phyloP scores from a whole-genome alignment of 2,888 invertebrate species.

The Papilio demoleus region DNA sequence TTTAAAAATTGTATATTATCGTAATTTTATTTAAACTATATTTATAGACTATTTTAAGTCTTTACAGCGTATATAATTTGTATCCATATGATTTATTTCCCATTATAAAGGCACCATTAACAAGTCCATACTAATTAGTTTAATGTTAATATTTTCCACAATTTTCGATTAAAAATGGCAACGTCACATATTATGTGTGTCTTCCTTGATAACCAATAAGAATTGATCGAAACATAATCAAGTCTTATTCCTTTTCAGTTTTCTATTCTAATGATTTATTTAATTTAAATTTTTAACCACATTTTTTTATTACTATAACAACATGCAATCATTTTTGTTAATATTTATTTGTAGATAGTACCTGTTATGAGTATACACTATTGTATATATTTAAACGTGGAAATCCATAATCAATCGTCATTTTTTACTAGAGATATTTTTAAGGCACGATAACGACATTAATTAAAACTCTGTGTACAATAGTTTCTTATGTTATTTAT shows the following conservation, averaged over 20 bases:
- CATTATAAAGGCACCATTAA: background rate
- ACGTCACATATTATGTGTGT: background rate
- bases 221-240: background rate
- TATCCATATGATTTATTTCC: background rate
- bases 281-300: background rate
- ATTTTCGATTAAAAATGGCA: background rate
- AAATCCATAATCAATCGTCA: background rate
- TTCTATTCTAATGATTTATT: background rate
- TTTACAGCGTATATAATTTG: background rate
- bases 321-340: background rate
- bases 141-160: background rate
- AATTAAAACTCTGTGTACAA: background rate
- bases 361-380: background rate
- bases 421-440: background rate
- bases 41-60: background rate
- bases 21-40: background rate
- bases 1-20: conserved; percentile 3
- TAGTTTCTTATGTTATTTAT: background rate
- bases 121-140: background rate
- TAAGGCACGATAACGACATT: background rate
- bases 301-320: background rate
- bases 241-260: background rate
- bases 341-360: conserved; percentile 2
- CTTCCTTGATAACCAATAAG: background rate
- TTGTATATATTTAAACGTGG: background rate